These are phyloP conservation scores for Lucilia sericata DNA, from an alignment of 1,140 invertebrate species.

Conservation along the genomic window DNA sequence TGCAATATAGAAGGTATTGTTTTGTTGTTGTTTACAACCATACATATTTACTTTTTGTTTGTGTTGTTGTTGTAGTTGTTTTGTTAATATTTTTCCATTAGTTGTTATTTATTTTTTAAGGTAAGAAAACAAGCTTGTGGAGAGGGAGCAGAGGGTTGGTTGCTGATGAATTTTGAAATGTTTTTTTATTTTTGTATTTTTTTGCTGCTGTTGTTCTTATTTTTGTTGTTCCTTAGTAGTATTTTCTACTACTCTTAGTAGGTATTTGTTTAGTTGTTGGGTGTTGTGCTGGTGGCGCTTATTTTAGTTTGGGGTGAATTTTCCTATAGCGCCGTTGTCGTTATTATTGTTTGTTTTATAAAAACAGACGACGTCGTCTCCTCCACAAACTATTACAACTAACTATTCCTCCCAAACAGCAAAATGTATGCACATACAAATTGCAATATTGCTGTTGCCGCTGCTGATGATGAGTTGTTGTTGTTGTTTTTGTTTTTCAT, in stretches of 20 bases:
- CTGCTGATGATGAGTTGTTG: not conserved
- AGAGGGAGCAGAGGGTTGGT: not conserved
- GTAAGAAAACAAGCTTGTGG: not conserved
- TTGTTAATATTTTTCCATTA: constrained; percentile 18
- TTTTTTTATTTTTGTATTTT: not conserved
- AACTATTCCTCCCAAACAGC: not conserved
- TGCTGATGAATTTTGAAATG: not conserved
- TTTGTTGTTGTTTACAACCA: not conserved
- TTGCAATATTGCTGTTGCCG: not conserved
- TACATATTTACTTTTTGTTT: not conserved
- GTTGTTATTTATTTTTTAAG: constrained; percentile 17
- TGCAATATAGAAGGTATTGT: not conserved
- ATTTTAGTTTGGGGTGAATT: not conserved
- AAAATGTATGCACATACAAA: not conserved
- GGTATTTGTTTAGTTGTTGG: no score
- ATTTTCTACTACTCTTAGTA: no score
- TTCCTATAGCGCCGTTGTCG: not conserved
- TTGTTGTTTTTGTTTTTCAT: constrained; percentile 1
- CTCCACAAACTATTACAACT: not conserved
- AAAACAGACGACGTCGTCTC: not conserved
- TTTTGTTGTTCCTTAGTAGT: no score
- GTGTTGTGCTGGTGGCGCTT: not conserved
- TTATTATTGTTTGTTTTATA: not conserved
- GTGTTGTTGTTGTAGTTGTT: not conserved
- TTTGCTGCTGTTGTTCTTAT: no score